These are phyloP conservation scores for Trypoxylon attenuatum DNA, from an alignment of 2,888 invertebrate genomes.

Conservation along the genomic window DNA sequence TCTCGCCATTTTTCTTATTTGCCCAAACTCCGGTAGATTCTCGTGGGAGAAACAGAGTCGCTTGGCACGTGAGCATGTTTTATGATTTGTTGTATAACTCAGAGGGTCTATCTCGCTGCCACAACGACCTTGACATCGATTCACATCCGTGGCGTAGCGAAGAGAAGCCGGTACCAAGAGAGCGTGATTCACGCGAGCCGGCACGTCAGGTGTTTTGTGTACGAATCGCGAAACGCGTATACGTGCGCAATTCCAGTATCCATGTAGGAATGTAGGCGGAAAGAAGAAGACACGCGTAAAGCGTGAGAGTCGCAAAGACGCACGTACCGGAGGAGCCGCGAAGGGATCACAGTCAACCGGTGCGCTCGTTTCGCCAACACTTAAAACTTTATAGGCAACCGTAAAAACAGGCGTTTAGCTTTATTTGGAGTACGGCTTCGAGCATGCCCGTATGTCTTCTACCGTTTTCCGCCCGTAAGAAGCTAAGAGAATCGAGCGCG, in stretches of 20 bases:
- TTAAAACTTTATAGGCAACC: conserved; percentile 74
- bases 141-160: conserved; percentile 38
- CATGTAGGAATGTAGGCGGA: no score
- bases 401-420: conserved; percentile 72
- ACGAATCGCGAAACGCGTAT: conserved; percentile 28
- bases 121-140: conserved; percentile 72
- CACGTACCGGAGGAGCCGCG: conserved; percentile 20
- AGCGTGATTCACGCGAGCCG: conserved; percentile 43
- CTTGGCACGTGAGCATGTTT: conserved; percentile 43
- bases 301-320: conserved; percentile 42
- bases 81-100: conserved; percentile 61
- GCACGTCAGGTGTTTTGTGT: conserved; percentile 38
- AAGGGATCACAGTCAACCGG: conserved; percentile 21
- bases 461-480: no score
- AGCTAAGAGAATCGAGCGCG: no score
- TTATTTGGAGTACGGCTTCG: conserved; percentile 61
- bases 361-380: conserved; percentile 71
- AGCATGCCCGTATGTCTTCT: not conserved
- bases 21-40: no score
- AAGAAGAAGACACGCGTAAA: no score
- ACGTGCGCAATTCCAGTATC: no score
- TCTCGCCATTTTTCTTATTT: no score
- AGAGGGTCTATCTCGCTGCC: conserved; percentile 11
- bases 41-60: conserved; percentile 3
- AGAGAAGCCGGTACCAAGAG: not conserved